These are phyloP conservation scores for Drosophila subobscura DNA, from an alignment of 1,140 invertebrate species.

Conservation along the genomic window DNA sequence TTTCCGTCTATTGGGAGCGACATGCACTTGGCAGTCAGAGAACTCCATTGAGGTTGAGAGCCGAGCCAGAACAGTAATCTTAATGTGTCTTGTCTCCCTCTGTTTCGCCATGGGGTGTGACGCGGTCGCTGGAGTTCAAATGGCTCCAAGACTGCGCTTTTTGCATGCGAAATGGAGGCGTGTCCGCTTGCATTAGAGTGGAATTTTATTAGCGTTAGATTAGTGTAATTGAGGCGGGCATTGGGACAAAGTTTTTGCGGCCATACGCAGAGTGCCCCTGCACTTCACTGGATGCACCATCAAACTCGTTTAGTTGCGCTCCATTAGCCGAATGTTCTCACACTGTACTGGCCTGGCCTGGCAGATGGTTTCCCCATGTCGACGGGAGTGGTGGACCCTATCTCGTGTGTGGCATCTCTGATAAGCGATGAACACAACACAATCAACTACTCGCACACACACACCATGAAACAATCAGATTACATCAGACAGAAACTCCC, in stretches of 20 bases:
- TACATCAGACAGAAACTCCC: conserved; percentile 11
- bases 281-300: conserved; percentile 8
- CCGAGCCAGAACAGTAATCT: conserved; percentile 6
- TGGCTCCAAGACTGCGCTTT: conserved; percentile 38
- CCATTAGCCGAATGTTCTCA: conserved; percentile 55
- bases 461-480: conserved; percentile 14
- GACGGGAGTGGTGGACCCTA: conserved; percentile 6
- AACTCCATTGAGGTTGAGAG: conserved; percentile 46
- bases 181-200: conserved; percentile 22
- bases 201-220: conserved; percentile 29
- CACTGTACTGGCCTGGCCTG: conserved; percentile 20
- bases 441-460: conserved; percentile 44
- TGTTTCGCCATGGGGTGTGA: conserved; percentile 37
- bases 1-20: conserved; percentile 57
- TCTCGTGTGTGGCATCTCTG: conserved; percentile 55
- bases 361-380: conserved; percentile 34
- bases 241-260: conserved; percentile 1
- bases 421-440: conserved; percentile 49
- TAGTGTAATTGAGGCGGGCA: conserved; percentile 27
- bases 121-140: conserved; percentile 48
- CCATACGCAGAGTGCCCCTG: neutral
- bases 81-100: no score
- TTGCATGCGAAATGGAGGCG: conserved; percentile 38
- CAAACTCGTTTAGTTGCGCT: conserved; percentile 27
- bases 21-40: conserved; percentile 56